phyloP scores from a whole-genome alignment of 53 echinoderm and acorn worm genomes.

The Crossaster papposus region DNA sequence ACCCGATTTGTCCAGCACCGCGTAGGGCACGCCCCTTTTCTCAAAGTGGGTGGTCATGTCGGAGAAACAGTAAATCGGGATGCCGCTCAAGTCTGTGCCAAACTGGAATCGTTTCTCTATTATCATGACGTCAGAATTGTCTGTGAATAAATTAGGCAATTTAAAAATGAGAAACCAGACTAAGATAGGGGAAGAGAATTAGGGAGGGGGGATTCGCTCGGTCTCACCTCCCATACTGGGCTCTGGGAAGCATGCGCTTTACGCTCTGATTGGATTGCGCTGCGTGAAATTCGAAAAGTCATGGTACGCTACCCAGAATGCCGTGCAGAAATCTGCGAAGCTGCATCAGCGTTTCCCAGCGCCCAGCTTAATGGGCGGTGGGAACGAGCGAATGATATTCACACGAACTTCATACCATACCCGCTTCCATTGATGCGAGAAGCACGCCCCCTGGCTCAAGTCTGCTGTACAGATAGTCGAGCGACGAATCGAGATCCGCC shows the following conservation, averaged over 20 bases:
- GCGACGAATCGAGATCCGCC: conserved; percentile 50
- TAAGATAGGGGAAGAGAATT: neutral
- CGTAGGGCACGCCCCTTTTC: neutral
- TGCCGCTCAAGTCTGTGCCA: neutral
- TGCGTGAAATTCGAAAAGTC: neutral
- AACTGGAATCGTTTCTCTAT: conserved; percentile 8
- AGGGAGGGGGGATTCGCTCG: no score
- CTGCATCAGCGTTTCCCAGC: neutral
- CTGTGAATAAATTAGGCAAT: neutral
- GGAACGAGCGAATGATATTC: no score
- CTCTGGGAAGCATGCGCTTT: no score
- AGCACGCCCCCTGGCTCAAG: conserved; percentile 69
- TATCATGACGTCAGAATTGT: neutral
- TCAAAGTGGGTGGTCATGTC: neutral
- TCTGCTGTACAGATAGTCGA: conserved; percentile 52
- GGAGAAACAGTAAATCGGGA: neutral
- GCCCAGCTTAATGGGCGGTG: no score
- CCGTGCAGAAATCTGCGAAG: neutral
- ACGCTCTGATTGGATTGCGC: no score
- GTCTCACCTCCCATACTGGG: no score
- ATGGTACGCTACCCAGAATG: no score
- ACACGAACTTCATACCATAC: conserved; percentile 59
- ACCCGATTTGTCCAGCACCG: neutral
- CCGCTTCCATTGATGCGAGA: conserved; percentile 50
- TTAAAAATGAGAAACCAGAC: neutral